A percentile compares a stretch with the other conserved stretches of the same genome.
These are phyloP conservation scores for Ardeotis arabs DNA, from an alignment of 2,113 vertebrate species.

Conservation along the genomic window DNA sequence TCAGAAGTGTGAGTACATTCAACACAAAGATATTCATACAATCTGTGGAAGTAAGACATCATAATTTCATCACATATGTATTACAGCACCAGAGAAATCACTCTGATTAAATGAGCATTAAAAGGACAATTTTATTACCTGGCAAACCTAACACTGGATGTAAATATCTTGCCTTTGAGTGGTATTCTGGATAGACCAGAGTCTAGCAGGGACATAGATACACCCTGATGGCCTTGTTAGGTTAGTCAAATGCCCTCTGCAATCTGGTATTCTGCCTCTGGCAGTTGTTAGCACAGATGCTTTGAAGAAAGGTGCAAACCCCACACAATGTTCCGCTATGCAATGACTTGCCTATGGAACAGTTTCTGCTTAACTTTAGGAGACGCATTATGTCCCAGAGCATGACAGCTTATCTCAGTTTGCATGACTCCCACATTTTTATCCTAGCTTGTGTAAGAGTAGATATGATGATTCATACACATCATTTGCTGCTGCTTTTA, in stretches of 20 bases:
- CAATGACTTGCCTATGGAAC: not conserved
- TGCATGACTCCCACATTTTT: slow-evolving; percentile 19
- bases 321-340: not conserved
- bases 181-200: too few relatives aligned
- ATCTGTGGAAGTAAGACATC: not conserved
- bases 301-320: not conserved
- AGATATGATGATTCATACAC: slow-evolving; percentile 31
- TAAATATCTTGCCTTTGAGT: not conserved
- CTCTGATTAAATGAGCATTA: not conserved
- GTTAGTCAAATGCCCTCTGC: not conserved
- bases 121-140: not conserved
- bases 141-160: not conserved
- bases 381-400: not conserved
- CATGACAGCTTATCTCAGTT: not conserved
- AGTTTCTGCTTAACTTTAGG: not conserved
- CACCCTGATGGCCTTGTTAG: not conserved
- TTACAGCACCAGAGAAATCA: not conserved
- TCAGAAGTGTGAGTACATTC: not conserved
- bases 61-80: not conserved
- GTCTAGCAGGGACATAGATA: not conserved
- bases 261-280: not conserved
- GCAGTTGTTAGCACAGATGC: not conserved
- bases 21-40: not conserved
- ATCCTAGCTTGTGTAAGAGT: not conserved
- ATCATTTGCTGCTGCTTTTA: slow-evolving; percentile 36